Conservation (phyloP, 2,888 invertebrate species). For the Erebia palarica region DNA sequence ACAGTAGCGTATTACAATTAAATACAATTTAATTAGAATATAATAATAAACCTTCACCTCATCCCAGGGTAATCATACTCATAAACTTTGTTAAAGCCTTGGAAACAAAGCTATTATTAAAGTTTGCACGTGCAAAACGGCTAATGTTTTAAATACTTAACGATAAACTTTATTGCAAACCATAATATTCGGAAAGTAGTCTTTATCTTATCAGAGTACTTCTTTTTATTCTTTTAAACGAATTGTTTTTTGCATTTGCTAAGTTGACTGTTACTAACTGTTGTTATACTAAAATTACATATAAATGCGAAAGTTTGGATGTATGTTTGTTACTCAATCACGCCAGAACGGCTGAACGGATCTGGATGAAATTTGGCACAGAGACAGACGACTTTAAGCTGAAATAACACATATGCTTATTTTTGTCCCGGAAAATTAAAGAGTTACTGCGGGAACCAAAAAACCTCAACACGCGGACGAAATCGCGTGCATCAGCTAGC, state of each 20-base stretch:
- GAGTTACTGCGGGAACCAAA: no score
- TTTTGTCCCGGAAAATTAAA: no score
- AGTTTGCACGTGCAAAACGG: constrained; percentile 26
- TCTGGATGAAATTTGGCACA: no score
- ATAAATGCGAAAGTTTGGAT: no score
- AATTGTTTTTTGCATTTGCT: background rate
- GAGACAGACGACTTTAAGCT: no score
- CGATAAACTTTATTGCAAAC: constrained; percentile 30
- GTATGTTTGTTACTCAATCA: no score
- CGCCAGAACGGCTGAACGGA: no score
- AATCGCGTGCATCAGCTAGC: no score
- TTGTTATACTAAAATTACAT: background rate
- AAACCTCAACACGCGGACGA: no score
- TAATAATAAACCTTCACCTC: constrained; percentile 29
- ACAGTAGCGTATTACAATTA: no score
- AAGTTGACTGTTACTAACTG: background rate
- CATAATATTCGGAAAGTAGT: constrained; percentile 18
- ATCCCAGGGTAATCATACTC: constrained; percentile 34
- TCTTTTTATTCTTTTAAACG: constrained; percentile 5
- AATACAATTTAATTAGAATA: no score
- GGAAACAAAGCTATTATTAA: constrained; percentile 22
- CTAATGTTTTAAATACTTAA: constrained; percentile 8
- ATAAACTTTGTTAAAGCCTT: constrained; percentile 33
- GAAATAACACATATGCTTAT: no score
- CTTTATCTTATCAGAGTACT: constrained; percentile 21